Evolutionary conservation across 2,888 invertebrate genomes (phyloP).

Genomic region (Eumerus sabulonum): DNA sequence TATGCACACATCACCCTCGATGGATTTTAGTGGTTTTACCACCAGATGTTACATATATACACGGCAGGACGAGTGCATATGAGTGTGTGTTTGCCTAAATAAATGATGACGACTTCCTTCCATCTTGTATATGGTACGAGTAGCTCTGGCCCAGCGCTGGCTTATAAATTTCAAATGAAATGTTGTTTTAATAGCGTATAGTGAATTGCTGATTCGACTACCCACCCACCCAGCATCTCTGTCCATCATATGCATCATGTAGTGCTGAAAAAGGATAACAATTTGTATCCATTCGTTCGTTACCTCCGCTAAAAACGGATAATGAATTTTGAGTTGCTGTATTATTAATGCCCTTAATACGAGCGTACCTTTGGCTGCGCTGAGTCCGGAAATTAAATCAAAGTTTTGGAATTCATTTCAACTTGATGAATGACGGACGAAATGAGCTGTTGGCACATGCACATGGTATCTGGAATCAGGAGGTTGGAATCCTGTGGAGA

Average conservation of each 20-base stretch:
- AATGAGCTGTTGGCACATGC: slow-evolving; percentile 36
- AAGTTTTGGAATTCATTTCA: slow-evolving; percentile 66
- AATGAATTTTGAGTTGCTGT: slow-evolving; percentile 74
- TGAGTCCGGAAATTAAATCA: slow-evolving; percentile 69
- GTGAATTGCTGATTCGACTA: slow-evolving; percentile 65
- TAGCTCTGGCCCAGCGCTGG: slow-evolving; percentile 61
- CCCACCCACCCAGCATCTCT: slow-evolving; percentile 9
- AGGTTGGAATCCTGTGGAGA: too few species aligned
- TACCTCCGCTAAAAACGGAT: slow-evolving; percentile 67
- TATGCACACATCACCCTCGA: slow-evolving; percentile 18
- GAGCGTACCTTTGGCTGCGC: slow-evolving; percentile 50
- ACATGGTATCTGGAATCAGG: too few species aligned
- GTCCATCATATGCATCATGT: not conserved
- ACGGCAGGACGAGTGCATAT: slow-evolving; percentile 8
- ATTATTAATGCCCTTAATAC: slow-evolving; percentile 72
- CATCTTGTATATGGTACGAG: not conserved
- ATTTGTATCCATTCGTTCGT: slow-evolving; percentile 59
- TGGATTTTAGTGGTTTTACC: slow-evolving; percentile 47
- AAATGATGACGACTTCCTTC: slow-evolving; percentile 60
- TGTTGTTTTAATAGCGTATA: slow-evolving; percentile 69
- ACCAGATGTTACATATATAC: slow-evolving; percentile 50
- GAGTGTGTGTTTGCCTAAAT: slow-evolving; percentile 47
- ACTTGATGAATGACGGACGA: slow-evolving; percentile 62
- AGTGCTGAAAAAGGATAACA: slow-evolving; percentile 24
- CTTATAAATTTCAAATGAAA: slow-evolving; percentile 69